Percentiles rank a stretch among this genome's conserved stretches.
Evolutionary conservation across 1,140 invertebrate species (phyloP).

Genomic region (Papilio machaon): DNA sequence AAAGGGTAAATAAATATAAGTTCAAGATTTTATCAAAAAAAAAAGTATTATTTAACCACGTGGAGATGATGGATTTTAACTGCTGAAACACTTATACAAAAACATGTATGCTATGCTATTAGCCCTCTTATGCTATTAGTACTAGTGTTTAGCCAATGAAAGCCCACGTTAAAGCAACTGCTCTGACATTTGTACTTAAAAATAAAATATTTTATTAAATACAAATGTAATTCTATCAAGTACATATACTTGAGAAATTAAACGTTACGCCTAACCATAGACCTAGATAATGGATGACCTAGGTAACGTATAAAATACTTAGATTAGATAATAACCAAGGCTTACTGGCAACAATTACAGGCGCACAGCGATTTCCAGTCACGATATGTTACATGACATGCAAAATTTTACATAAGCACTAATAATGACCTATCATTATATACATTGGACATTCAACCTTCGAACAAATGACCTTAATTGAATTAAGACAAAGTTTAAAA

Average conservation of each 20-base stretch:
- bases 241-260: not conserved
- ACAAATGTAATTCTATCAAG: not conserved
- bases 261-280: not conserved
- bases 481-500: slow-evolving; percentile 2
- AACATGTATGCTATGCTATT: too few species aligned
- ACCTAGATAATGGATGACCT: slow-evolving; percentile 4
- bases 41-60: not conserved
- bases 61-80: not conserved
- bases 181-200: too few species aligned
- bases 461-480: not conserved
- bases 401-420: slow-evolving; percentile 3
- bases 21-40: not conserved
- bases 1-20: not conserved
- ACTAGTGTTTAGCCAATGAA: too few species aligned
- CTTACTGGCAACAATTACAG: not conserved
- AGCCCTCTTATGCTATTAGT: too few species aligned
- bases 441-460: not conserved
- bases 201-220: too few species aligned
- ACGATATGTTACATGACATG: slow-evolving; percentile 17
- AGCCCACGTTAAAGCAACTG: too few species aligned
- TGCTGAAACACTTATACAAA: not conserved
- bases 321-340: slow-evolving; percentile 5
- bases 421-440: not conserved
- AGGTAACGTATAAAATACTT: not conserved
- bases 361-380: not conserved